phyloP scores from a whole-genome alignment of 2,797 vertebrate species.

The Epinephelus malabaricus region DNA sequence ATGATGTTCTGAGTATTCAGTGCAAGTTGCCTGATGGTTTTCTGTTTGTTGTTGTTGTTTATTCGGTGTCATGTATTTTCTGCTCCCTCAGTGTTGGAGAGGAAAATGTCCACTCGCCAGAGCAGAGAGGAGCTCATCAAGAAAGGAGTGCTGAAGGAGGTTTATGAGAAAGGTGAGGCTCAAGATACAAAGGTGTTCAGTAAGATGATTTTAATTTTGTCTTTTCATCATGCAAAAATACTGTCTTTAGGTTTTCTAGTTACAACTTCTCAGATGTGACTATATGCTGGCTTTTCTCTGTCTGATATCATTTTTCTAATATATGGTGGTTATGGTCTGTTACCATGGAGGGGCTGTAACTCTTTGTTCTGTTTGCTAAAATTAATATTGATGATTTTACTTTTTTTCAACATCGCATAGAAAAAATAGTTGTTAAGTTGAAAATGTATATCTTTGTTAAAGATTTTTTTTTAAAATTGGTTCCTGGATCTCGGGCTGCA shows the following conservation, averaged over 20 bases:
- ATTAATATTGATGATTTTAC: no score
- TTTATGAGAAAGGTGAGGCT: conserved; percentile 94
- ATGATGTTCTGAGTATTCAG: not conserved
- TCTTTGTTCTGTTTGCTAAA: no score
- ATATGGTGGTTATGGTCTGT: no score
- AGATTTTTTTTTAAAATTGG: not conserved
- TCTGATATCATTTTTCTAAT: not conserved
- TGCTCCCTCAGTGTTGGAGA: conserved; percentile 91
- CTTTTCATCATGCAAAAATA: not conserved
- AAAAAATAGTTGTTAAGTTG: not conserved
- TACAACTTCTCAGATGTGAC: not conserved
- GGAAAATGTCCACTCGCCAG: conserved; percentile 97
- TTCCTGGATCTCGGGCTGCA: not conserved
- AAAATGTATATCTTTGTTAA: not conserved
- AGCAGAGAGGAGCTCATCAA: conserved; percentile 99
- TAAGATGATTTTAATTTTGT: not conserved
- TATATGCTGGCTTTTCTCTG: not conserved
- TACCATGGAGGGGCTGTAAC: no score
- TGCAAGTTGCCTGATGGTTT: not conserved
- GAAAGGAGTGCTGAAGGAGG: conserved; percentile 96
- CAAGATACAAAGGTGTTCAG: no score
- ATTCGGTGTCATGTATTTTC: conserved; percentile 9
- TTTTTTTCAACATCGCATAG: not conserved
- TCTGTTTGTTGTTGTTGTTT: not conserved
- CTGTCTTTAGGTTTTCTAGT: not conserved